These are phyloP conservation scores for Tamias sibiricus DNA, from an alignment of 2,113 vertebrate genomes.

Conservation along the genomic window DNA sequence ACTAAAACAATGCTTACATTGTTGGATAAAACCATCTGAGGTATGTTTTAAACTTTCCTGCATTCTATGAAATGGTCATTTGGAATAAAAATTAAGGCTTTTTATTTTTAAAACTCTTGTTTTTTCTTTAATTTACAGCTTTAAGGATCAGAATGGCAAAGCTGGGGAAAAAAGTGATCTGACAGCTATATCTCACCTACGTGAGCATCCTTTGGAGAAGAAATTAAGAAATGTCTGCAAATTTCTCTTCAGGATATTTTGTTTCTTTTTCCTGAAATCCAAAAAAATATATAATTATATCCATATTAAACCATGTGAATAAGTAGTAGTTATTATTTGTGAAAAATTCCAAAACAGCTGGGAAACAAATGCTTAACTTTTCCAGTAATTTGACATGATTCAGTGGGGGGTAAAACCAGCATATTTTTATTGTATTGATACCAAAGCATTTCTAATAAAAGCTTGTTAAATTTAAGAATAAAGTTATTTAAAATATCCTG, in stretches of 20 bases:
- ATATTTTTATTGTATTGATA: conserved; percentile 78
- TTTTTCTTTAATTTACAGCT: conserved; percentile 87
- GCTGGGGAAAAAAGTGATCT: conserved; percentile 91
- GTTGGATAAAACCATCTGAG: conserved; percentile 83
- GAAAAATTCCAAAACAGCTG: background rate
- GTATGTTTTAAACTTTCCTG: conserved; percentile 83
- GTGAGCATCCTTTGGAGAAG: conserved; percentile 67
- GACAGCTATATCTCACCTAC: conserved; percentile 65
- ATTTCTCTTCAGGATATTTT: conserved; percentile 73
- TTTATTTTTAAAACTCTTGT: conserved; percentile 41
- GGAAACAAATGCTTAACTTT: conserved; percentile 49
- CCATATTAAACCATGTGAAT: conserved; percentile 62
- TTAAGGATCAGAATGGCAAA: conserved; percentile 92
- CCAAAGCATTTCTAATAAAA: conserved; percentile 82
- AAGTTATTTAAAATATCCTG: conserved; percentile 79
- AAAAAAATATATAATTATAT: conserved; percentile 50
- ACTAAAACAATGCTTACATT: conserved; percentile 85
- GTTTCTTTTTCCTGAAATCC: conserved; percentile 63
- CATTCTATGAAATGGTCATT: conserved; percentile 78
- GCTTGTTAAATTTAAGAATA: conserved; percentile 79
- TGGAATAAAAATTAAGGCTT: conserved; percentile 53
- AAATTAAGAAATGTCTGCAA: conserved; percentile 80
- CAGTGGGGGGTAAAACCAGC: conserved; percentile 2
- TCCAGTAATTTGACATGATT: conserved; percentile 66
- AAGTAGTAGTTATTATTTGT: conserved; percentile 62